Conservation (phyloP, 1,140 invertebrate species). For the Drosophila mauritiana region DNA sequence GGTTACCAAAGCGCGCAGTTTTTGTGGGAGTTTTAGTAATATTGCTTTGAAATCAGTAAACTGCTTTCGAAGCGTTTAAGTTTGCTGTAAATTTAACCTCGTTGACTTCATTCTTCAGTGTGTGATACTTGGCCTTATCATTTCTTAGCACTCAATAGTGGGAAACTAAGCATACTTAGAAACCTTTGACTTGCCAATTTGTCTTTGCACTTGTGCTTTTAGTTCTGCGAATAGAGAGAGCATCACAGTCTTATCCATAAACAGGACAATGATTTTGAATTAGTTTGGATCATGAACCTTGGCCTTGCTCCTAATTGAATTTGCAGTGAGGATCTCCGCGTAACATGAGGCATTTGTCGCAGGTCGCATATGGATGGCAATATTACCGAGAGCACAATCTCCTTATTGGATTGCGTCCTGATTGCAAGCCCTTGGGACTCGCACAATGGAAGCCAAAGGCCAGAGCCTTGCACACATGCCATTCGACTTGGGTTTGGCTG, state of each 20-base stretch:
- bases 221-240: too few species aligned
- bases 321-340: slow-evolving; percentile 9
- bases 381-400: slow-evolving; percentile 25
- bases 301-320: slow-evolving; percentile 23
- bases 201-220: too few species aligned
- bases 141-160: too few species aligned
- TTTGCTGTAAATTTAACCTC: too few species aligned
- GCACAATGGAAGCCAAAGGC: slow-evolving; percentile 16
- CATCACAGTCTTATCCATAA: too few species aligned
- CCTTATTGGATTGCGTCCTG: slow-evolving; percentile 48
- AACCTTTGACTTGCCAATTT: too few species aligned
- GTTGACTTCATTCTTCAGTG: too few species aligned
- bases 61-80: too few species aligned
- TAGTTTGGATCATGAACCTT: slow-evolving; percentile 6
- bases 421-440: slow-evolving; percentile 41
- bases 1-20: neutral
- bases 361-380: slow-evolving; percentile 2
- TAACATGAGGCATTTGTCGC: neutral
- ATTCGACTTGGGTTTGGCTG: slow-evolving; percentile 1
- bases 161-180: too few species aligned
- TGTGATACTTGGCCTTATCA: too few species aligned
- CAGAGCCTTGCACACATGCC: slow-evolving; percentile 23
- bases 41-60: too few species aligned
- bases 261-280: neutral
- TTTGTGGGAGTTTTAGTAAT: too few species aligned